These are phyloP conservation scores for Sphaerophoria taeniata DNA, from an alignment of 2,888 invertebrate genomes.

Conservation along the genomic window DNA sequence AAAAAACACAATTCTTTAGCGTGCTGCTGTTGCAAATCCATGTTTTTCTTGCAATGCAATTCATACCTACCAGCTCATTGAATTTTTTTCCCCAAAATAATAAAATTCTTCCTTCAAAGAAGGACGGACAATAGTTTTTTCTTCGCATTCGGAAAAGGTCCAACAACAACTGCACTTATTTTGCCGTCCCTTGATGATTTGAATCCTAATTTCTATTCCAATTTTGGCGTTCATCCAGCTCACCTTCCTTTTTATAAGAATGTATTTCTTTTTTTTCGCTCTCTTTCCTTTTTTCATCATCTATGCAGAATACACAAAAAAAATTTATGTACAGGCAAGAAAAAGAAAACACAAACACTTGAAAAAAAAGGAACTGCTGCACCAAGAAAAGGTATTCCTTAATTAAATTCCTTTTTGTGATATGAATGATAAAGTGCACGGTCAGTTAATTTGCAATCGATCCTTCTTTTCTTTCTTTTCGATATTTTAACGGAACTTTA, in stretches of 20 bases:
- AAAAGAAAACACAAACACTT: background rate
- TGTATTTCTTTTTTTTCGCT: slow-evolving; percentile 6
- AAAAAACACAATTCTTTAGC: too few species aligned
- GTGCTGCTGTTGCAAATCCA: background rate
- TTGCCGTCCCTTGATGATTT: slow-evolving; percentile 34
- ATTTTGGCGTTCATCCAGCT: slow-evolving; percentile 27
- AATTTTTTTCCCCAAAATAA: slow-evolving; percentile 1
- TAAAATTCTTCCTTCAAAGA: slow-evolving; percentile 6
- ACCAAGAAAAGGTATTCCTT: slow-evolving; percentile 61
- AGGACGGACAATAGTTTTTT: background rate
- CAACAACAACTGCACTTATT: slow-evolving; percentile 37
- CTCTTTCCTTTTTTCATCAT: background rate
- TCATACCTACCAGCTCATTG: background rate
- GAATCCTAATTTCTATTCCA: slow-evolving; percentile 54
- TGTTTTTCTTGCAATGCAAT: too few species aligned
- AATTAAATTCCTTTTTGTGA: slow-evolving; percentile 71
- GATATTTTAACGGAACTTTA: too few species aligned
- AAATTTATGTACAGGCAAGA: background rate
- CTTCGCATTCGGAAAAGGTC: background rate
- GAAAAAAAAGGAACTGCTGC: slow-evolving; percentile 45
- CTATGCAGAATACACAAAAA: background rate
- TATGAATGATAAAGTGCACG: slow-evolving; percentile 52
- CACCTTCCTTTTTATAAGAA: slow-evolving; percentile 26
- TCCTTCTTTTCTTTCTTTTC: too few species aligned
- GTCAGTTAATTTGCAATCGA: background rate